Conservation (phyloP, 2,113 vertebrate species). For the Oreochromis spilurus region DNA sequence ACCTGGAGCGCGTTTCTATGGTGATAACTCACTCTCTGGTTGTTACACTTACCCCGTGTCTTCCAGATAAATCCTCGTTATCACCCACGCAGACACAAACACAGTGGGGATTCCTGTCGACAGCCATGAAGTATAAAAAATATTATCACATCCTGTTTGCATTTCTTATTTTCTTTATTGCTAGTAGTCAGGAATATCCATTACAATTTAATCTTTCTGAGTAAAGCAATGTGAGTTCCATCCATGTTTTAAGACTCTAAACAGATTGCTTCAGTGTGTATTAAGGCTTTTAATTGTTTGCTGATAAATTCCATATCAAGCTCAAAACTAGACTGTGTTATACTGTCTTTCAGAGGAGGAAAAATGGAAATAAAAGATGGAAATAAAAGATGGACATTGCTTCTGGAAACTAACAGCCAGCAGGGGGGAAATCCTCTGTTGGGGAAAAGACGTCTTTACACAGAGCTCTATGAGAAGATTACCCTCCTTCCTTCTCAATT, state of each 20-base stretch:
- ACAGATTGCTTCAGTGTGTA: neutral
- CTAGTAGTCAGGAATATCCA: neutral
- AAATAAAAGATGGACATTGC: neutral
- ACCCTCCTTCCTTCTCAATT: accelerated
- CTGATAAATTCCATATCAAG: neutral
- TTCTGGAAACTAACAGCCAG: neutral
- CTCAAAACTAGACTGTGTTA: accelerated
- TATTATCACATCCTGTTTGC: neutral
- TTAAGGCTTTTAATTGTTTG: neutral
- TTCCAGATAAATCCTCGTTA: slow-evolving; percentile 80
- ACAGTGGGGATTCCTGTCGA: slow-evolving; percentile 80
- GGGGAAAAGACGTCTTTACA: neutral
- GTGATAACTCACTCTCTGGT: neutral
- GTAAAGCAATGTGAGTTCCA: accelerated
- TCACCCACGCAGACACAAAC: slow-evolving; percentile 78
- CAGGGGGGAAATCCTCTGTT: neutral
- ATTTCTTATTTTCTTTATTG: neutral
- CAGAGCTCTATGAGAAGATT: neutral
- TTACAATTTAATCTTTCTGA: neutral
- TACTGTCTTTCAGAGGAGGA: neutral
- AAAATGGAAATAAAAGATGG: neutral
- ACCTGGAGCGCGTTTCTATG: neutral
- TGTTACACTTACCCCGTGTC: slow-evolving; percentile 77
- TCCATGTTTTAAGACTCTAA: neutral
- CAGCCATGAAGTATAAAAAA: neutral